Evolutionary conservation across 2,888 invertebrate species (phyloP).

Genomic region (Unio pictorum): DNA sequence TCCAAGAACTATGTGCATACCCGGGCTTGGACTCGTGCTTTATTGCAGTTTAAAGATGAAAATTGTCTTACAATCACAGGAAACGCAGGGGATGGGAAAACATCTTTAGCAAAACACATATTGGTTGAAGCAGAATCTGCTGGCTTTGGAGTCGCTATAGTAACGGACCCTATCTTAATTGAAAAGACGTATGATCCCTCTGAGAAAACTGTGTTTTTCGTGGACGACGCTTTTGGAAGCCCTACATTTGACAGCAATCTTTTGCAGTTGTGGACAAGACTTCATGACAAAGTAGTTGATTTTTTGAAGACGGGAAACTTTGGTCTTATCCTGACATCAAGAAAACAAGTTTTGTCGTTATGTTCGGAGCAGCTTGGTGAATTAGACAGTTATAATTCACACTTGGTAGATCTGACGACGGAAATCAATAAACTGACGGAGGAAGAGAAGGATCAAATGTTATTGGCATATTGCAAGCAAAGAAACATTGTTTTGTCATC

Average conservation of each 20-base stretch:
- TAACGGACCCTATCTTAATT: constrained; percentile 18
- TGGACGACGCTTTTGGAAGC: constrained; percentile 33
- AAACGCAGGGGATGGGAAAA: constrained; percentile 32
- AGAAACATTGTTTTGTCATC: not conserved
- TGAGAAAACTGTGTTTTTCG: constrained; percentile 17
- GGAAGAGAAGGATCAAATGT: constrained; percentile 15
- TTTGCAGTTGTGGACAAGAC: constrained; percentile 19
- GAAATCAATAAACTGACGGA: constrained; percentile 7
- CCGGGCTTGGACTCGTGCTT: constrained; percentile 9
- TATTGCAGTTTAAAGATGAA: constrained; percentile 2
- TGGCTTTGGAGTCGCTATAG: constrained; percentile 10
- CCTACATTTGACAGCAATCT: constrained; percentile 19
- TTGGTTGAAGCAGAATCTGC: constrained; percentile 5
- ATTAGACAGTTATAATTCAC: constrained; percentile 1
- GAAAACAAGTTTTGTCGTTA: constrained; percentile 17
- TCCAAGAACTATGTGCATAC: constrained; percentile 14
- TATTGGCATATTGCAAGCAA: constrained; percentile 5
- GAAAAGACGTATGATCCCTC: constrained; percentile 16
- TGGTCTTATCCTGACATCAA: constrained; percentile 19
- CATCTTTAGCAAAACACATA: constrained; percentile 17
- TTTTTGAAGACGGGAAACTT: constrained; percentile 14
- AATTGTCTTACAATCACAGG: constrained; percentile 12
- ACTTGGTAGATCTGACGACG: constrained; percentile 16
- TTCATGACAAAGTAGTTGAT: constrained; percentile 17
- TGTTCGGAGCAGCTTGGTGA: not conserved